Base-by-base conservation (phyloP, 2,888 invertebrate genomes). In the Drosophila greeni region DNA sequence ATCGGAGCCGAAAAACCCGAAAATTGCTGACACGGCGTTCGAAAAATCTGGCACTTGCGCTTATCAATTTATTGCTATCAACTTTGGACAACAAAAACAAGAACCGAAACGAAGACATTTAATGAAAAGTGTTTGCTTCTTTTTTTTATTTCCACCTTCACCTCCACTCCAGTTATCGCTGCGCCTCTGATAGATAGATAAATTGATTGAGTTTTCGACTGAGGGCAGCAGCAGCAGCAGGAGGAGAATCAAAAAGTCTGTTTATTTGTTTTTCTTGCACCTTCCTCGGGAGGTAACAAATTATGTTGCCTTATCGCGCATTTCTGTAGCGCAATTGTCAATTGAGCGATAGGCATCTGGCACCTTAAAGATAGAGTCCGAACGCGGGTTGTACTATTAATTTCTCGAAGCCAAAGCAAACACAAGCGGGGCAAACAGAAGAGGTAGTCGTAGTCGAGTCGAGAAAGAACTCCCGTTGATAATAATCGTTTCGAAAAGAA, bases 21-120 rank as follows among this genome's bases (percentile, higher is more conserved):
- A 24, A 37, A 42, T 24, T 37, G 68, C 69, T 68, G 69, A 45
- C 69, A 58, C 49, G 39, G 34, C 59, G 18, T 49, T 24, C 54
- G 26, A 66, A 58, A 66, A 66, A 73, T 66, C 73, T 78, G 78
- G 76, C 79, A 82, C 73, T 78, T 78, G 29, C 53, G 61, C 80
- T 84, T 79, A 84, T 79, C 84, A 79, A 51, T 79, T 79, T 79
- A 79, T 84, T 84, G 84, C 78, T 84, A 79, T 79, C 77, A 82
- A 77, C 51, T 48, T 39, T 33, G 37, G 57, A 36, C 34, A 24
- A 24, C 43, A 51, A 36, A 18, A 39, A 68, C 31, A 43, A 51
- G 34, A 65, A 64, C 26, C 36, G 23, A 61, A 62, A 36, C 52
- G 70, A 45, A 56, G 75, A 66, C 54, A 72, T 77, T 81, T 84